A percentile compares a stretch with the other conserved stretches of the same genome.
phyloP scores from a whole-genome alignment of 1,140 invertebrate genomes.

The Tribolium madens region DNA sequence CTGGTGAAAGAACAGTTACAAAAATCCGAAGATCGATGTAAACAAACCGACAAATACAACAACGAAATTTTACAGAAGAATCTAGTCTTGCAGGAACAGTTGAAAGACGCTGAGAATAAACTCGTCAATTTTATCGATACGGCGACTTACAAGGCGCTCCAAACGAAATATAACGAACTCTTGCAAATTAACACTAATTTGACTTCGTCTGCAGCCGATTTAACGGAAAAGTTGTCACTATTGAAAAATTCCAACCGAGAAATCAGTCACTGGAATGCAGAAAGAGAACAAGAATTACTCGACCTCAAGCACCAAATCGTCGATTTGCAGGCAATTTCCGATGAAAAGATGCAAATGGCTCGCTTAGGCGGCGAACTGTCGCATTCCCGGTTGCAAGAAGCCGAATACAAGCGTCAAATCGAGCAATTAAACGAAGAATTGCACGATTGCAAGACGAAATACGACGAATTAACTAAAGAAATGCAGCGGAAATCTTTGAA shows the following conservation, averaged over 20 bases:
- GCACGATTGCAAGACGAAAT: constrained; percentile 47
- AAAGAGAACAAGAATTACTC: constrained; percentile 71
- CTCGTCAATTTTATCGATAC: constrained; percentile 52
- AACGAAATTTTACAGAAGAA: constrained; percentile 65
- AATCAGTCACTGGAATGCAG: constrained; percentile 48
- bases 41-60: constrained; percentile 62
- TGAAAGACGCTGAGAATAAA: constrained; percentile 62
- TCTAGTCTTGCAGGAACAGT: constrained; percentile 63
- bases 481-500: constrained; percentile 29
- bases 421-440: constrained; percentile 53
- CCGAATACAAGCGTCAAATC: constrained; percentile 54
- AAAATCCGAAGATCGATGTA: constrained; percentile 63
- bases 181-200: constrained; percentile 55
- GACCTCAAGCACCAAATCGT: constrained; percentile 75
- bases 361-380: constrained; percentile 64
- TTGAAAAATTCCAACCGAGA: constrained; percentile 54
- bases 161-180: constrained; percentile 52
- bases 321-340: constrained; percentile 73
- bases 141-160: constrained; percentile 46
- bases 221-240: constrained; percentile 61
- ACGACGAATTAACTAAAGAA: constrained; percentile 17
- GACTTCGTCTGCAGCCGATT: constrained; percentile 57
- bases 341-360: constrained; percentile 74
- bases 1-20: constrained; percentile 66
- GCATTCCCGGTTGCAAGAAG: constrained; percentile 53